A percentile compares a stretch with the other conserved stretches of the same genome.
Evolutionary conservation across 2,113 vertebrate genomes (phyloP).

Genomic region (Oryzias javanicus): DNA sequence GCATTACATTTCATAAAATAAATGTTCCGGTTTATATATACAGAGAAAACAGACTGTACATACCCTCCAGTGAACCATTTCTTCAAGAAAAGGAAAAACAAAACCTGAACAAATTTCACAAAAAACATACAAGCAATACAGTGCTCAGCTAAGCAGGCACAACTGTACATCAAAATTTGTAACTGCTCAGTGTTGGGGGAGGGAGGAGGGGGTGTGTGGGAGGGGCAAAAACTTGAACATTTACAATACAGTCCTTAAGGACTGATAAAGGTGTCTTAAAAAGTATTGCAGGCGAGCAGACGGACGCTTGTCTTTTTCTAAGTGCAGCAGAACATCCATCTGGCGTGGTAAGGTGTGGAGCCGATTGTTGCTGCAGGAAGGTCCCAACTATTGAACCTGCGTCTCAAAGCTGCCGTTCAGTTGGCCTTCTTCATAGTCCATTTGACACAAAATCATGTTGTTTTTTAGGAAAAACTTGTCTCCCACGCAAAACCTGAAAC

Average conservation of each 20-base stretch:
- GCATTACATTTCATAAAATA: slow-evolving; percentile 99
- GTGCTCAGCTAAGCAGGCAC: slow-evolving; percentile 95
- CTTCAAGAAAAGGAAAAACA: slow-evolving; percentile 70
- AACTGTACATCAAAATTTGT: slow-evolving; percentile 92
- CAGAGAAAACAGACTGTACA: slow-evolving; percentile 99
- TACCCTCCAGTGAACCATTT: slow-evolving; percentile 88
- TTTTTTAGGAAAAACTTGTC: slow-evolving; percentile 99
- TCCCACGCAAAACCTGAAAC: slow-evolving; percentile 94
- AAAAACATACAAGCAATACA: slow-evolving; percentile 92
- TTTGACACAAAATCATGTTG: slow-evolving; percentile 99
- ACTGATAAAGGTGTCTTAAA: slow-evolving; percentile 85
- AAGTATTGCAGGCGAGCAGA: slow-evolving; percentile 92
- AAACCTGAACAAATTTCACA: slow-evolving; percentile 85
- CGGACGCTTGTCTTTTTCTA: slow-evolving; percentile 80
- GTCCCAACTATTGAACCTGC: slow-evolving; percentile 91
- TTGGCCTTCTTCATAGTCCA: slow-evolving; percentile 99
- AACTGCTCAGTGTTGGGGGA: slow-evolving; percentile 91
- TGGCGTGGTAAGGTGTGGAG: slow-evolving; percentile 64
- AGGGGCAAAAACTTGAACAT: slow-evolving; percentile 82
- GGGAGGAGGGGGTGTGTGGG: slow-evolving; percentile 52
- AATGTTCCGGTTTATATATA: slow-evolving; percentile 99
- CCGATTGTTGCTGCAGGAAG: slow-evolving; percentile 65
- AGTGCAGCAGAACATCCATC: slow-evolving; percentile 81
- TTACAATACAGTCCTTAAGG: slow-evolving; percentile 87
- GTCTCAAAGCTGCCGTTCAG: slow-evolving; percentile 98